phyloP scores from a whole-genome alignment of 2,888 invertebrate species.

The Lampropteryx suffumata region DNA sequence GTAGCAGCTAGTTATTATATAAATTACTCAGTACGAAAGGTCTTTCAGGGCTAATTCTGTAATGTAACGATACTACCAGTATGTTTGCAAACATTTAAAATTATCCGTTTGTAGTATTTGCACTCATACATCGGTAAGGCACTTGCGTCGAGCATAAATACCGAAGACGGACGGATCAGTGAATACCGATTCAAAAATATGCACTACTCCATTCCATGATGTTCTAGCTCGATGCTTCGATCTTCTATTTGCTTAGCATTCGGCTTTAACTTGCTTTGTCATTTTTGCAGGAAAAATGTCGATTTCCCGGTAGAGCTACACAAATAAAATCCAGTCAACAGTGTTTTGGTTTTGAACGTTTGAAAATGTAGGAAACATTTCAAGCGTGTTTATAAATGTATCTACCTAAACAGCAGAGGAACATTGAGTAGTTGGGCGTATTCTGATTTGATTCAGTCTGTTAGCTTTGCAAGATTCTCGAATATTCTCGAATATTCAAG shows the following conservation, averaged over 20 bases:
- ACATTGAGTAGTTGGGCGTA: constrained; percentile 2
- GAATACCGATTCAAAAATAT: constrained; percentile 57
- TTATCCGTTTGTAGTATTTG: constrained; percentile 17
- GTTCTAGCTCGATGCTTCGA: constrained; percentile 37
- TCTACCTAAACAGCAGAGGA: constrained; percentile 34
- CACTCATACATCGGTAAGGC: neutral
- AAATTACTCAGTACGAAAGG: no score
- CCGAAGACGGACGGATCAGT: constrained; percentile 41
- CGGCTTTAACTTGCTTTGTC: constrained; percentile 32
- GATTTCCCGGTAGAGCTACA: constrained; percentile 20
- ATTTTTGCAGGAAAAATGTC: constrained; percentile 28
- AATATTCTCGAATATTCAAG: neutral
- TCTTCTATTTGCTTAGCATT: constrained; percentile 32
- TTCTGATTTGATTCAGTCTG: neutral
- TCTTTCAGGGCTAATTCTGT: no score
- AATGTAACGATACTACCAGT: neutral
- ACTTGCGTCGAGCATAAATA: constrained; percentile 17
- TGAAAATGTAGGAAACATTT: constrained; percentile 29
- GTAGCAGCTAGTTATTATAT: no score
- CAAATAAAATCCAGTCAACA: constrained; percentile 27
- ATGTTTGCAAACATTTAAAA: constrained; percentile 29
- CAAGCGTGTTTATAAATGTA: constrained; percentile 30
- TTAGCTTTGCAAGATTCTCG: neutral
- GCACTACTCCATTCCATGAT: constrained; percentile 42
- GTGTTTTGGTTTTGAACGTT: constrained; percentile 22